Evolutionary conservation across 2,797 vertebrate species (phyloP), one percentile per base, ranked within the genome.

Genomic region (Argyrosomus regius): DNA sequence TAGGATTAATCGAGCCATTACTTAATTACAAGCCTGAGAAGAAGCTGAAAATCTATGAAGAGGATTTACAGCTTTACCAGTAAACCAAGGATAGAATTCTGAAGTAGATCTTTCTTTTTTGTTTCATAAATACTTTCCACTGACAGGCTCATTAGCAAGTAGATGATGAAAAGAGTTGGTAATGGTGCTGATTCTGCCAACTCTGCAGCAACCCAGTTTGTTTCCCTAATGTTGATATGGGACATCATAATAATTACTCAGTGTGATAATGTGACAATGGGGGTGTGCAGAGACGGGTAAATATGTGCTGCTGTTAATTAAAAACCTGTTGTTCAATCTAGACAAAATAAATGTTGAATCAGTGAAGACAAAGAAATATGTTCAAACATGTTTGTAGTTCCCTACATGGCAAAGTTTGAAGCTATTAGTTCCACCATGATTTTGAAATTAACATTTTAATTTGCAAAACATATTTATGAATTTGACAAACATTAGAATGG

Each of bases 1-100:
- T 75, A 82, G 89, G 91, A 94, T 93, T 93, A 91, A 93, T 83
- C 63, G 84, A 92, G 78, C 90, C 89, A 94, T 94, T 95, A 94
- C 89, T 92, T 91, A 92, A 95, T 94, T 93, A 92, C 84, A 68
- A 63, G 81, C 83, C 82, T 10, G 43, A 84, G 72, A 85, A 84
- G 79, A 89, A 92, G 87, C 85, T 87, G 80, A 64, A 89, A 87
- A 89, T 90, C 83, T 89, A 80, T 86, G 72, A 90, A 69, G 71
- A 79, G 89, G 84, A 89, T 94, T 91, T 91, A 80, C 53, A 68
- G 84, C 78, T 87, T 83, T 77, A 49, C 62, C 41, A 24, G 83
- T 86, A 87, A 89, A 91, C 81, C 85, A 82, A 70, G 75, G 22
- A 70, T n/a, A 84, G 74, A 85, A 82, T 82, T 89, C 54, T 62